Base-by-base conservation (phyloP, 1,140 invertebrate species). In the Forficula auricularia region DNA sequence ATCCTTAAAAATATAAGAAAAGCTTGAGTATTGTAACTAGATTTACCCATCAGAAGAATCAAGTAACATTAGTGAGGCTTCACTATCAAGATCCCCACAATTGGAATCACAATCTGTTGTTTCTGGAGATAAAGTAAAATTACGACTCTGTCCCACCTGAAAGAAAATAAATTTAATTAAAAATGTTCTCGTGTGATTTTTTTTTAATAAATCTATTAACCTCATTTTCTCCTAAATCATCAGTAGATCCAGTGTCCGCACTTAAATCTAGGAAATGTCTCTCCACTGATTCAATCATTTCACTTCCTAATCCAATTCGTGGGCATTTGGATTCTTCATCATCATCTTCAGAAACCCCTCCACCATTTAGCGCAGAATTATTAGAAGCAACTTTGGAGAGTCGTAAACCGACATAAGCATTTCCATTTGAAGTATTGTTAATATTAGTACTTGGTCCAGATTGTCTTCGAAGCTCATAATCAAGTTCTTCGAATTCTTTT, bases 21-120 rank as follows among this genome's bases (percentile, higher is more conserved):
- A n/a, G n/a, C n/a, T n/a, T n/a, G n/a, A n/a, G n/a, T n/a, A n/a
- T n/a, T n/a, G n/a, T n/a, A n/a, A n/a, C n/a, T n/a, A n/a, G n/a
- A 27, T 10, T 27, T 10, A 27, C 22, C 22, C 22, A 27, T 27
- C 22, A 6, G 22, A 6, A 10, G 22, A 27, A 27, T 27, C 22
- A 6, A 27, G 22, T 55, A 77, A 62, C 64, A 77, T 74, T 45
- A 81, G 65, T 15, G 77, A 80, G 38, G 79, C 70, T 52, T 81
- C 75, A 55, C 82, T 87, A 52, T 88, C 84, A 38, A 88, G 66
- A 55, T 89, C 85, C 10, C 76, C 75, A 53, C 75, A 79, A 54
- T 85, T 84, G 50, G 82, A 88, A 58, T 90, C 88, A 60, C 86
- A 91, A 54, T 94, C 89, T n/a, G 88, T 95, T 36, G 85, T 88